Evolutionary conservation across 2,113 vertebrate species (phyloP).

Genomic region (Orcinus orca): DNA sequence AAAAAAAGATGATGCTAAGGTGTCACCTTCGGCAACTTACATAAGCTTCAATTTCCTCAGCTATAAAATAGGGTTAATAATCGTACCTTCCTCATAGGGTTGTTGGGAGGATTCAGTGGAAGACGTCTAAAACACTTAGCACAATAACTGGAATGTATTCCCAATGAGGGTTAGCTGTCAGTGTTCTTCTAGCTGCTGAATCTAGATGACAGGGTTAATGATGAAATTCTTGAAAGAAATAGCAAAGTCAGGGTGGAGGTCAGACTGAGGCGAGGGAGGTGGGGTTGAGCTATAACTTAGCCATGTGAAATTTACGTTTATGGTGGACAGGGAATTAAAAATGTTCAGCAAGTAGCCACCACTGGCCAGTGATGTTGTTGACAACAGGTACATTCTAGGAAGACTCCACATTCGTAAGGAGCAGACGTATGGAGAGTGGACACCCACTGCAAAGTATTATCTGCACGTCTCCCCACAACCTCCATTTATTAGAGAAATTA

Average conservation of each 20-base stretch:
- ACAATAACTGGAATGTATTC: constrained; percentile 25
- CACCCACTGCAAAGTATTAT: not conserved
- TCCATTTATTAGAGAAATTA: not conserved
- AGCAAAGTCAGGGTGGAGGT: not conserved
- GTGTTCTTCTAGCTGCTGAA: not conserved
- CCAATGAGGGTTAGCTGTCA: not conserved
- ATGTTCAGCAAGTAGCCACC: not conserved
- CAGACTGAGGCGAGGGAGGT: not conserved
- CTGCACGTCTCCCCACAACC: not conserved
- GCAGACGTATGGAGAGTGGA: not conserved
- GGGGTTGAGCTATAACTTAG: not conserved
- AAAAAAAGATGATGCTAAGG: not conserved
- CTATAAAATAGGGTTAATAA: constrained; percentile 25
- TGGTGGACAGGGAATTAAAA: not conserved
- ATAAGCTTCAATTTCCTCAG: constrained; percentile 38
- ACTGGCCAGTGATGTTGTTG: not conserved
- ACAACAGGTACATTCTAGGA: not conserved
- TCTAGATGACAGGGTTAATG: not conserved
- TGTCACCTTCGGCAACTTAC: not conserved
- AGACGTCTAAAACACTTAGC: not conserved
- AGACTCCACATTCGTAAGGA: not conserved
- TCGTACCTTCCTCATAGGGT: not conserved
- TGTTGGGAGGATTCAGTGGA: not conserved
- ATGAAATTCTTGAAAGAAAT: not conserved
- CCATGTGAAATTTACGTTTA: not conserved